These are phyloP conservation scores for Falco berigora DNA, from an alignment of 2,797 vertebrate species.

Conservation along the genomic window DNA sequence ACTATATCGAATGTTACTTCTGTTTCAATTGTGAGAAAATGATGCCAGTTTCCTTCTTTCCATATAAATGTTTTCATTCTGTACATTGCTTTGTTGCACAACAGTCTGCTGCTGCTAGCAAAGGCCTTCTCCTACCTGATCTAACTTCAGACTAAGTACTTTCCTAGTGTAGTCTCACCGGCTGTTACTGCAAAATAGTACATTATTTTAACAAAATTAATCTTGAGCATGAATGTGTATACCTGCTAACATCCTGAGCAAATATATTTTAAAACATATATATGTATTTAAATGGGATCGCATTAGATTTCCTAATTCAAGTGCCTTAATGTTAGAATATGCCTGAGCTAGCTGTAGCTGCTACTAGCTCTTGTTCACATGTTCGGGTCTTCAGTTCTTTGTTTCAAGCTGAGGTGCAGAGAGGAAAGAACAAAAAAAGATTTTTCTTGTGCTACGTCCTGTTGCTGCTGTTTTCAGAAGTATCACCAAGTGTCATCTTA, in stretches of 20 bases:
- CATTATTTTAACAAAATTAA: not conserved
- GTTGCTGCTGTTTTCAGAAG: not conserved
- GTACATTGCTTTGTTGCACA: not conserved
- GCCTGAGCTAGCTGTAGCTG: not conserved
- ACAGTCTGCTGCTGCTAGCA: not conserved
- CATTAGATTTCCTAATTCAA: not conserved
- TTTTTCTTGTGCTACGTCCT: not conserved
- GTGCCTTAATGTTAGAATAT: fast-evolving
- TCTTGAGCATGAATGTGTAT: not conserved
- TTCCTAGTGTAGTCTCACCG: not conserved
- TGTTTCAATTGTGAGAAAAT: not conserved
- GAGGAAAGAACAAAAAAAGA: not conserved
- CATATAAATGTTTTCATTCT: not conserved
- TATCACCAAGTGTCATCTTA: not conserved
- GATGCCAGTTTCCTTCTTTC: not conserved
- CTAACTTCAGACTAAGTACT: not conserved
- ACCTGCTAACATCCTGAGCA: not conserved
- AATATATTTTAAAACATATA: too few species aligned
- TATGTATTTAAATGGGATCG: not conserved
- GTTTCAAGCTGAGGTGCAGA: not conserved
- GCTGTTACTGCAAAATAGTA: not conserved
- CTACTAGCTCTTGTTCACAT: not conserved
- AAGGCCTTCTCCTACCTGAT: not conserved
- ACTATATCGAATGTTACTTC: not conserved
- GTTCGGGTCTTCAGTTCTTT: not conserved